Percentiles rank a stretch among this genome's conserved stretches.
These are phyloP conservation scores for Hypothenemus hampei DNA, from an alignment of 1,140 invertebrate genomes.

Conservation along the genomic window DNA sequence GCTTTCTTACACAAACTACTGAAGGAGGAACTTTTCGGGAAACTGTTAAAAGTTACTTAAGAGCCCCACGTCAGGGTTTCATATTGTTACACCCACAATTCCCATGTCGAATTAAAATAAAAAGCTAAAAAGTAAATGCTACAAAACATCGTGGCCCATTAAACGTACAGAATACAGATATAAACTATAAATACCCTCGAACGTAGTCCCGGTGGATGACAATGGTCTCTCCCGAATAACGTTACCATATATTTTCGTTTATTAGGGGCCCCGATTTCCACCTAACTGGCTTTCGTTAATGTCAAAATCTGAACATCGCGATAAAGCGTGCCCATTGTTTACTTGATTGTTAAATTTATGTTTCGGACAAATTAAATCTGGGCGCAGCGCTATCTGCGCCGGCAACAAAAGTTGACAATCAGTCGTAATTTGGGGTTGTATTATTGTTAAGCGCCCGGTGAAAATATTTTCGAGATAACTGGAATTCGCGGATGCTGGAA, in stretches of 20 bases:
- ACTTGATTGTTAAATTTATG: conserved; percentile 48
- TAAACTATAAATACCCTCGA: too few relatives aligned
- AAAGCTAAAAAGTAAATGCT: too few relatives aligned
- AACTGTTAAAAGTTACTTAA: too few relatives aligned
- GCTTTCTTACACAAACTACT: too few relatives aligned
- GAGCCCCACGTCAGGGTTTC: too few relatives aligned
- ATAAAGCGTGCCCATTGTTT: conserved; percentile 47
- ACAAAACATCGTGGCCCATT: conserved; percentile 37
- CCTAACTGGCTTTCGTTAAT: conserved; percentile 43
- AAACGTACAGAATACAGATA: conserved; percentile 40
- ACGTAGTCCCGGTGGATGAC: conserved; percentile 33
- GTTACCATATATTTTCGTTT: conserved; percentile 44
- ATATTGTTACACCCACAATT: too few relatives aligned
- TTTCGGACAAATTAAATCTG: conserved; percentile 48
- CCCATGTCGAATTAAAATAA: too few relatives aligned
- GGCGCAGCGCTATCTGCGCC: conserved; percentile 39
- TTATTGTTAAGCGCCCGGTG: conserved; percentile 24
- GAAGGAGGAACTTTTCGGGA: too few relatives aligned
- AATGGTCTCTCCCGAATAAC: conserved; percentile 40
- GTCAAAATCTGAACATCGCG: conserved; percentile 47
- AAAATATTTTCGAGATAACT: conserved; percentile 24
- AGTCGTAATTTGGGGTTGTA: conserved; percentile 27
- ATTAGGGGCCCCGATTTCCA: conserved; percentile 44
- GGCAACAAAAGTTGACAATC: conserved; percentile 44
- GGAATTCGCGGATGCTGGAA: conserved; percentile 10